phyloP scores from a whole-genome alignment of 2,797 vertebrate genomes.

The Cyclura pinguis region DNA sequence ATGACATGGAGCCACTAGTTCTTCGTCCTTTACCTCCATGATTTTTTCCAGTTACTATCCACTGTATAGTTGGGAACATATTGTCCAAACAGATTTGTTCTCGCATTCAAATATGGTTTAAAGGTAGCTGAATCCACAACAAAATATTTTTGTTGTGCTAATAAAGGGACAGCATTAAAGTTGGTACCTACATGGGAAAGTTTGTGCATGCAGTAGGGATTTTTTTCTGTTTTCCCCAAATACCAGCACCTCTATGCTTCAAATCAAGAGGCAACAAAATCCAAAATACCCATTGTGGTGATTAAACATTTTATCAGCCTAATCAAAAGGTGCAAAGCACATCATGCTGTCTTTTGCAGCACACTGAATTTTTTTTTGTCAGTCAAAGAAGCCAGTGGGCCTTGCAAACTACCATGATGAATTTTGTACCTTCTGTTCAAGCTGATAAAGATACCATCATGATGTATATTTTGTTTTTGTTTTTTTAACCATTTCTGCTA shows the following conservation, averaged over 20 bases:
- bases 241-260: background rate
- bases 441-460: no score
- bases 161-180: background rate
- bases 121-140: background rate
- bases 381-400: no score
- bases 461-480: no score
- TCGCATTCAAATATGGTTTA: constrained; percentile 22
- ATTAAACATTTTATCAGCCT: no score
- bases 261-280: background rate
- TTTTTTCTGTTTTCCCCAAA: background rate
- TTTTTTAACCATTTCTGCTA: no score
- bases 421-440: no score
- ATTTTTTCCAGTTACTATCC: background rate
- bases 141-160: background rate
- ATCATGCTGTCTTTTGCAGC: no score
- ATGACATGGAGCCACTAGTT: background rate
- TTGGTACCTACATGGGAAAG: background rate
- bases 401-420: no score
- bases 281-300: no score
- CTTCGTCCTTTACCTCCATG: background rate
- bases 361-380: no score
- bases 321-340: no score
- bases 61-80: background rate
- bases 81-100: constrained; percentile 21
- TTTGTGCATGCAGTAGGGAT: background rate